phyloP scores from a whole-genome alignment of 2,797 vertebrate species.

The Falco concolor region DNA sequence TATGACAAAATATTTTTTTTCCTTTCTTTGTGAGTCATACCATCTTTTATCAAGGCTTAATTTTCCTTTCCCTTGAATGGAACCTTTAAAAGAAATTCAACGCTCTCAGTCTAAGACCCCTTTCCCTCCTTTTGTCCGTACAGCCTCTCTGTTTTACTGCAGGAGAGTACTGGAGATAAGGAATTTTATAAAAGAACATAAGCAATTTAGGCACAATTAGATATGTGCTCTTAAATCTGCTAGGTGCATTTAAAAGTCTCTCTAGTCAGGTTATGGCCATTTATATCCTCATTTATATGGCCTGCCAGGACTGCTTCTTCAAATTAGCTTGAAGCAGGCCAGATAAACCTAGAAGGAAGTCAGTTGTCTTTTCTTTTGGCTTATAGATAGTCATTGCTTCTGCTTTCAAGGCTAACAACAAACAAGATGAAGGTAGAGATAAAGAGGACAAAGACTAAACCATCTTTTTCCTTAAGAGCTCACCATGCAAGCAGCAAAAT shows the following conservation, averaged over 20 bases:
- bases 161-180: neutral
- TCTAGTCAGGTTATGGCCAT: slow-evolving; percentile 21
- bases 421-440: neutral
- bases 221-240: slow-evolving; percentile 17
- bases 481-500: neutral
- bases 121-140: neutral
- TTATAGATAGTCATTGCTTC: neutral
- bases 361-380: slow-evolving; percentile 40
- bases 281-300: slow-evolving; percentile 37
- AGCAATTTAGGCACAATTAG: slow-evolving; percentile 7
- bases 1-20: neutral
- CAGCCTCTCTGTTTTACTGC: neutral
- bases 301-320: slow-evolving; percentile 52
- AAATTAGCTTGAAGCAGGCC: slow-evolving; percentile 61
- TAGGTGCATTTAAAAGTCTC: slow-evolving; percentile 39
- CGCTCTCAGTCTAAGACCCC: neutral
- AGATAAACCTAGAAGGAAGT: slow-evolving; percentile 50
- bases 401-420: slow-evolving; percentile 17
- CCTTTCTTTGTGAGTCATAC: neutral
- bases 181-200: slow-evolving; percentile 22
- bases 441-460: neutral
- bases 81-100: neutral
- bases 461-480: neutral
- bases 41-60: neutral
- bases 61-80: neutral